phyloP scores from a whole-genome alignment of 1,140 invertebrate genomes.

The Scaptomyza hsui region DNA sequence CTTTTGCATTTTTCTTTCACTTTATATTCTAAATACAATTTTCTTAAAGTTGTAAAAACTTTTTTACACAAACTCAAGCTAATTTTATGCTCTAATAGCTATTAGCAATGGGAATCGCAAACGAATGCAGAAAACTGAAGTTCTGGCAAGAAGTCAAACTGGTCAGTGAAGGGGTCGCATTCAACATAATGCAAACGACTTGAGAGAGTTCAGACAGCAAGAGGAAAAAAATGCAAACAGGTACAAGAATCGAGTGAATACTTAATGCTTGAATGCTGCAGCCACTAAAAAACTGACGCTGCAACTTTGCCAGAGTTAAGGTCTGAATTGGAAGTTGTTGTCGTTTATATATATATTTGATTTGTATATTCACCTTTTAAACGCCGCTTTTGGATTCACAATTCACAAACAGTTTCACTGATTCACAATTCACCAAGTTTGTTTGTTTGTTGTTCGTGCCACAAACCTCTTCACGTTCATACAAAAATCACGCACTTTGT shows the following conservation, averaged over 20 bases:
- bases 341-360: background rate
- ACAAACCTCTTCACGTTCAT: background rate
- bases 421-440: conserved; percentile 8
- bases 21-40: background rate
- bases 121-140: background rate
- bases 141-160: conserved; percentile 3
- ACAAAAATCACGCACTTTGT: background rate
- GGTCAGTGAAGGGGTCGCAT: conserved; percentile 32
- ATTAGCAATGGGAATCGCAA: conserved; percentile 36
- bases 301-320: conserved; percentile 19
- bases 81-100: conserved; percentile 45
- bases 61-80: conserved; percentile 12
- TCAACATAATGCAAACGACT: conserved; percentile 44
- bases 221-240: conserved; percentile 51
- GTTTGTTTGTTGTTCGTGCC: background rate
- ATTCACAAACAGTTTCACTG: background rate
- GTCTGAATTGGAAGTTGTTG: conserved; percentile 43
- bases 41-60: conserved; percentile 8
- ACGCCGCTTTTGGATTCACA: conserved; percentile 9
- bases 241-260: conserved; percentile 23
- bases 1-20: conserved; percentile 14
- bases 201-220: conserved; percentile 22
- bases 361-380: conserved; percentile 35
- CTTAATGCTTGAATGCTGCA: conserved; percentile 8
- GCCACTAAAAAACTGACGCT: conserved; percentile 19